A percentile compares a stretch with the other conserved stretches of the same genome.
These are phyloP conservation scores for Lutjanus campechanus DNA, from an alignment of 2,797 vertebrate species.

Conservation along the genomic window DNA sequence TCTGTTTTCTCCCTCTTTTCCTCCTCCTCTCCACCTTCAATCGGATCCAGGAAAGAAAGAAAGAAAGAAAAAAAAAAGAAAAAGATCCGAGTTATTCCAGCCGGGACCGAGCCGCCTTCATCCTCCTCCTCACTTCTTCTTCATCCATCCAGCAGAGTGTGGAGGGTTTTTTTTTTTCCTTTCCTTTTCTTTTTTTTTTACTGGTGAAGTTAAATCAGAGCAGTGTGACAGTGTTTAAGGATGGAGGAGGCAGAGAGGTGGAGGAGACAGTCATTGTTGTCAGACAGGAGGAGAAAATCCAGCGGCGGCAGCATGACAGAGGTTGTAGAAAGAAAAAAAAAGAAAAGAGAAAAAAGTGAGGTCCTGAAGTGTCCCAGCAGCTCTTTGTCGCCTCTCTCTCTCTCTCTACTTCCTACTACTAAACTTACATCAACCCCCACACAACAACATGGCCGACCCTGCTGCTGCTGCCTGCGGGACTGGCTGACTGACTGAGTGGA, in stretches of 20 bases:
- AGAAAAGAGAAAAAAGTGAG: slow-evolving; percentile 27
- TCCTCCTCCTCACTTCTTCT: slow-evolving; percentile 46
- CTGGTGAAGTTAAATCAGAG: slow-evolving; percentile 67
- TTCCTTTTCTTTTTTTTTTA: not conserved
- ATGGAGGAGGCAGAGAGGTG: slow-evolving; percentile 29
- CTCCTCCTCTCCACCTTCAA: slow-evolving; percentile 11
- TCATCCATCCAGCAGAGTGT: slow-evolving; percentile 67
- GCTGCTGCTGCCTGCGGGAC: slow-evolving; percentile 62
- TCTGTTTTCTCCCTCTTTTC: not conserved
- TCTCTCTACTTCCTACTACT: slow-evolving; percentile 73
- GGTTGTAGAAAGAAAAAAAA: not conserved
- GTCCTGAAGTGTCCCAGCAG: slow-evolving; percentile 66
- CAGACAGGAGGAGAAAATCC: slow-evolving; percentile 28
- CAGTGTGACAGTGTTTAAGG: slow-evolving; percentile 29
- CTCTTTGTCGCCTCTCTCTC: slow-evolving; percentile 51
- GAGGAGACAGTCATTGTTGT: slow-evolving; percentile 43
- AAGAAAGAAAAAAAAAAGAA: not conserved
- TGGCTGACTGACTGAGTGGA: slow-evolving; percentile 49
- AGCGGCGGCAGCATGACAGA: slow-evolving; percentile 51
- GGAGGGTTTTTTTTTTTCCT: not conserved
- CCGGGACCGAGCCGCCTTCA: slow-evolving; percentile 70
- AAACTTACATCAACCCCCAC: slow-evolving; percentile 82
- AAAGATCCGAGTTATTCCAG: slow-evolving; percentile 72
- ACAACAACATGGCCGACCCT: slow-evolving; percentile 83
- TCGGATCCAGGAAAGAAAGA: slow-evolving; percentile 23